These are phyloP conservation scores for Sarcoramphus papa DNA, from an alignment of 2,797 vertebrate species.

Conservation along the genomic window DNA sequence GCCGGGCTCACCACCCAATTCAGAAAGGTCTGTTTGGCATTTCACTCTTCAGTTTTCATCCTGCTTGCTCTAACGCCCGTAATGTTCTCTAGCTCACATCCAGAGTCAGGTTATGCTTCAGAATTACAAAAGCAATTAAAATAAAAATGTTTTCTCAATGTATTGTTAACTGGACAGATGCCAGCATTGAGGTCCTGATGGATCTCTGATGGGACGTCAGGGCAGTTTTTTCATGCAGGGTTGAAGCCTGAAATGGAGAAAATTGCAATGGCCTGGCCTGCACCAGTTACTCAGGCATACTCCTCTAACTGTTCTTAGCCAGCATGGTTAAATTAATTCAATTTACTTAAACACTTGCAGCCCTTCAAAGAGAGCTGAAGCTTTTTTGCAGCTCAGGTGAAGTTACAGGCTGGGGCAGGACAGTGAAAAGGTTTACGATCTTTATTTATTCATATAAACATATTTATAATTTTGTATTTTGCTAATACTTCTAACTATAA, in stretches of 20 bases:
- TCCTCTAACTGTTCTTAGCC: not conserved
- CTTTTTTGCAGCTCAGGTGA: not conserved
- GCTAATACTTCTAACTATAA: not conserved
- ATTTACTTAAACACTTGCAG: not conserved
- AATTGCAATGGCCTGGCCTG: not conserved
- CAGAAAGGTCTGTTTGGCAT: not conserved
- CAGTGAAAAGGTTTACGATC: not conserved
- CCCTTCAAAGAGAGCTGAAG: not conserved
- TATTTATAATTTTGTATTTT: slow-evolving; percentile 16
- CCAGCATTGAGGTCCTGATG: not conserved
- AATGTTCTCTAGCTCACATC: not conserved
- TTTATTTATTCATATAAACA: slow-evolving; percentile 30
- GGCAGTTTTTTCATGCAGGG: not conserved
- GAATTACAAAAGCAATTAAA: not conserved
- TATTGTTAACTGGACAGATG: not conserved
- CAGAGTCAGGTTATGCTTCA: not conserved
- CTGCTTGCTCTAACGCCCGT: not conserved
- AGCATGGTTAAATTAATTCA: not conserved
- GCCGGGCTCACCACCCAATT: accelerated
- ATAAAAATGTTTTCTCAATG: not conserved
- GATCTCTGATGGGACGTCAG: not conserved
- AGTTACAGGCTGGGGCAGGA: not conserved
- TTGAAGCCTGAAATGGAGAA: not conserved
- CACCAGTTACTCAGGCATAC: not conserved
- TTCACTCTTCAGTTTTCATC: not conserved